phyloP scores from a whole-genome alignment of 2,113 vertebrate genomes.

The Phoenicopterus ruber region DNA sequence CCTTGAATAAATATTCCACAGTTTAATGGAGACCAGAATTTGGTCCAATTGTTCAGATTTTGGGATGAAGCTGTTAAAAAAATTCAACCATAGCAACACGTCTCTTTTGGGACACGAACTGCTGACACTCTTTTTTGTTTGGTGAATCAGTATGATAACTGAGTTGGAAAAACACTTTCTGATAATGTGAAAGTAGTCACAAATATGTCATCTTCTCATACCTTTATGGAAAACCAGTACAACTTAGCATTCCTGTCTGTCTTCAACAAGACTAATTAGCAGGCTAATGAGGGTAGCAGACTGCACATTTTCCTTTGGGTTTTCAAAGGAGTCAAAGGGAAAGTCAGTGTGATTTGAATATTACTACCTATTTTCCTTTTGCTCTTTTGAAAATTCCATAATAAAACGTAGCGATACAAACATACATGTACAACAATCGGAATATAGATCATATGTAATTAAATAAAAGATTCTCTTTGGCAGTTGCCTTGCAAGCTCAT shows the following conservation, averaged over 20 bases:
- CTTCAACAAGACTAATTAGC: slow-evolving; percentile 37
- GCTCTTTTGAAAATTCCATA: background rate
- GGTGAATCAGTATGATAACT: background rate
- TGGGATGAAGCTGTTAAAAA: background rate
- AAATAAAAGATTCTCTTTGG: background rate
- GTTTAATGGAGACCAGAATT: background rate
- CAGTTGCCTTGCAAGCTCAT: background rate
- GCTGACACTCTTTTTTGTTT: background rate
- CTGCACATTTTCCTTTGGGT: background rate
- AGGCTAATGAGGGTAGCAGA: background rate
- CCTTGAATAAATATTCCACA: background rate
- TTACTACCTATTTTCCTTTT: background rate
- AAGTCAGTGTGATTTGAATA: background rate
- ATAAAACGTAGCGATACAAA: background rate
- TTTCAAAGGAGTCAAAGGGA: background rate
- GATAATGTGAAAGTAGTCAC: background rate
- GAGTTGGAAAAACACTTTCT: background rate
- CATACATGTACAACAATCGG: background rate
- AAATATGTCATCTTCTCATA: slow-evolving; percentile 16
- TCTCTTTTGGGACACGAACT: background rate
- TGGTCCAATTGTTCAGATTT: background rate
- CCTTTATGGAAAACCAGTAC: background rate
- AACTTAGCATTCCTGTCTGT: slow-evolving; percentile 50
- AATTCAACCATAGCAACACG: background rate
- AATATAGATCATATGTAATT: background rate